Evolutionary conservation across 2,113 vertebrate genomes (phyloP), one percentile per base, ranked within the genome.

Genomic region (Arvicanthis niloticus): DNA sequence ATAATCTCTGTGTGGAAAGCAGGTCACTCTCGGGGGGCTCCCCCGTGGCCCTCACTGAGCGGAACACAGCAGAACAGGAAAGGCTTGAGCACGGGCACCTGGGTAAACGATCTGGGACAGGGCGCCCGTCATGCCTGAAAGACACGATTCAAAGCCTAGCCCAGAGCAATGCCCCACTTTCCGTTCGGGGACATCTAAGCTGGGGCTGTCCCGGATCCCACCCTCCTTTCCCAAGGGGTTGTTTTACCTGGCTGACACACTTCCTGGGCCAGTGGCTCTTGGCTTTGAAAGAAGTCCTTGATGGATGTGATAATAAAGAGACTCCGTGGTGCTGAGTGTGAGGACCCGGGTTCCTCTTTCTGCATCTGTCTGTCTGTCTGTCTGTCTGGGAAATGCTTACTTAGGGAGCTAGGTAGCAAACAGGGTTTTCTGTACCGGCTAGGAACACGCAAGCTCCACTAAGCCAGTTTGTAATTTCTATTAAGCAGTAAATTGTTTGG

Each of bases 21-120:
- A 96, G 88, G 80, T 77, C 94, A 82, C 75, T 56, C 91, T 82
- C 88, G 90, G 89, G 92, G 91, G 81, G 65, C 1, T 24, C 81
- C 56, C 67, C 6, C 6, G 75, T 68, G 16, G 94, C 85, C 21
- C 76, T 48, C 9, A 15, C 88, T 88, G 26, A 45, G 11, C 3
- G 40, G 48, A 58, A 51, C 37, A 34, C 10, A n/a, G 75, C 0
- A 53, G 82, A 88, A 75, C n/a, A 84, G 62, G 78, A 7, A 48
- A 19, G 4, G 1, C 16, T 40, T 21, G 42, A 94, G 94, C 58
- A n/a, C 53, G 7, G 75, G 81, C 65, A 24, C 29, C 58, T 0
- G 19, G 4, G 24, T 31, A 0, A 80, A 88, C 2, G 78, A 53
- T 45, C 56, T 77, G 10, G 51, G 26, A 60, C 76, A 3, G 1